Base-by-base conservation (phyloP, 2,888 invertebrate genomes). In the Laothoe populi region DNA sequence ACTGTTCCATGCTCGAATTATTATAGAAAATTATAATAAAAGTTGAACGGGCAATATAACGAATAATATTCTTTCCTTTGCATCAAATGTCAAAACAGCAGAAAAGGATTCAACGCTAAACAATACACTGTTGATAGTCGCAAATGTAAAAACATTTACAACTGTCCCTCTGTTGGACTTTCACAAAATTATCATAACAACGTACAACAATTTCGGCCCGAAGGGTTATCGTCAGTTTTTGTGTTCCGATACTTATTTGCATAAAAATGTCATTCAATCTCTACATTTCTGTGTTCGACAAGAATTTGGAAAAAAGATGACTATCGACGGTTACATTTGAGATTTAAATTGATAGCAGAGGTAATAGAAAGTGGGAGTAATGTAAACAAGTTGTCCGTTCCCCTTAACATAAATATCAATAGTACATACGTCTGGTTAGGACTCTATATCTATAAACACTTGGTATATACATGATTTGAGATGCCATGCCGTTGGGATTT, bases 121-220 rank as follows among this genome's bases (percentile, higher is more conserved):
- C 49, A 53, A 53, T 35, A 4, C 10, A 38, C 19, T 60, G 31
- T 48, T 60, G 23, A 24, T 24, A n/a, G 10, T 48, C 23, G 35
- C 23, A n/a, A 26, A 60, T 40, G 40, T 48, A 10, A 40, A 60
- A 60, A 38, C 24, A 23, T 49, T 40, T 38, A 38, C 24, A 40
- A 16, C 23, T 10, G 5, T 35, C 23, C 21, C 21, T 23, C n/a
- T 40, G n/a, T 24, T 40, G 3, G 21, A 81, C 88, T 89, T 87
- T 88, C 87, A 81, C 85, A 72, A 79, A 76, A 87, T 90, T 88
- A 86, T 64, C 87, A 90, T 88, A 83, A 88, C 82, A 88, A 86
- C 66, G 60, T 59, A 53, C 45, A 23, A 86, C 83, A 84, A 74
- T 77, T 84, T 81, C 72, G 77, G 81, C 75, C 79, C 72, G 80